Evolutionary conservation across 2,113 vertebrate species (phyloP).

Genomic region (Paracanthobrama guichenoti): DNA sequence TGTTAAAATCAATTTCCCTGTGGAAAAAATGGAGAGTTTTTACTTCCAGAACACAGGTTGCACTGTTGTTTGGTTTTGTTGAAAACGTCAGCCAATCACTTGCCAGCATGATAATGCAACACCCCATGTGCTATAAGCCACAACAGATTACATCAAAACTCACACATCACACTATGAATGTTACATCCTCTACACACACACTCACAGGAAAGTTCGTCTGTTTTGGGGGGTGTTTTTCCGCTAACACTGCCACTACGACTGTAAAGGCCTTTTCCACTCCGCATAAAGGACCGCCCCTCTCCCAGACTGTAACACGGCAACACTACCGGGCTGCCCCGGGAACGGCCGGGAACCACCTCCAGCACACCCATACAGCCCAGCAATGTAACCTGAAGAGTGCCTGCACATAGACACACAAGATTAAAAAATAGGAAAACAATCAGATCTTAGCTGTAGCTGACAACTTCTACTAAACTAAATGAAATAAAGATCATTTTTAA

Average conservation of each 20-base stretch:
- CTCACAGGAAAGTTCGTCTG: conserved; percentile 79
- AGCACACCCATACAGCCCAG: conserved; percentile 81
- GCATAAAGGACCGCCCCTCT: conserved; percentile 82
- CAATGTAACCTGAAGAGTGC: conserved; percentile 85
- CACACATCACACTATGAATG: not conserved
- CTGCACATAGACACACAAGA: conserved; percentile 60
- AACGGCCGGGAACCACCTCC: conserved; percentile 81
- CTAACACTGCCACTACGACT: conserved; percentile 84
- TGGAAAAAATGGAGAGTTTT: too few species aligned
- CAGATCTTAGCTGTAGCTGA: not conserved
- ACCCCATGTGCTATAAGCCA: not conserved
- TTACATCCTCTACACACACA: not conserved
- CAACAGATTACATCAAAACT: not conserved
- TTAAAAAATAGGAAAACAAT: not conserved
- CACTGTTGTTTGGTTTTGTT: not conserved
- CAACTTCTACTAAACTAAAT: not conserved
- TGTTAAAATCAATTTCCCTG: too few species aligned
- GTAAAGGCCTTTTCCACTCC: conserved; percentile 82
- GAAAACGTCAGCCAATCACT: not conserved
- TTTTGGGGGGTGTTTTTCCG: conserved; percentile 80
- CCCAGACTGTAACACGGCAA: conserved; percentile 76
- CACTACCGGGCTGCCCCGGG: conserved; percentile 69
- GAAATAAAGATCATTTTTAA: not conserved
- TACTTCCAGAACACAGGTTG: too few species aligned
- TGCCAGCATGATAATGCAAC: not conserved